These are phyloP conservation scores for Philopedon plagiatum DNA, from an alignment of 2,888 invertebrate species.

Conservation along the genomic window DNA sequence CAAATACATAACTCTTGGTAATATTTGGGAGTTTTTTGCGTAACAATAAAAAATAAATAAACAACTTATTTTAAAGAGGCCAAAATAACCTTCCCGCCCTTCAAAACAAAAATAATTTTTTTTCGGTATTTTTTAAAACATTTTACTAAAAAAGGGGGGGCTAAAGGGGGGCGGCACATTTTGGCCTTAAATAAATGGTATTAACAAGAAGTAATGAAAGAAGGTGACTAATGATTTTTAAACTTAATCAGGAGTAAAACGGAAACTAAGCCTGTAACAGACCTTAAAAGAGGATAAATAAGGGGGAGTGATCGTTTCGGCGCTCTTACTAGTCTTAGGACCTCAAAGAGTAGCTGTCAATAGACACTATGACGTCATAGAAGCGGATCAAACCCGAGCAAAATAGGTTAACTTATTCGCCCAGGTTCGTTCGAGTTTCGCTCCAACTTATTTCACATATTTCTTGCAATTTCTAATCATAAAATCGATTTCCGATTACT, in stretches of 20 bases:
- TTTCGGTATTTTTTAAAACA: neutral
- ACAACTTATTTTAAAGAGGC: constrained; percentile 3
- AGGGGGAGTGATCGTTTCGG: too few relatives aligned
- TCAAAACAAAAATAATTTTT: neutral
- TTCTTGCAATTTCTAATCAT: too few relatives aligned
- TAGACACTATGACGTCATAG: too few relatives aligned
- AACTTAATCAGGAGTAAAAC: neutral
- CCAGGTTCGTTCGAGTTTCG: too few relatives aligned
- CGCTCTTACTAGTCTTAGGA: too few relatives aligned
- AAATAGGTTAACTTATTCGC: too few relatives aligned
- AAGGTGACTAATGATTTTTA: neutral
- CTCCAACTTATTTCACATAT: too few relatives aligned
- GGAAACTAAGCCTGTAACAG: too few relatives aligned
- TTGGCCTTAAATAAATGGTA: constrained; percentile 8
- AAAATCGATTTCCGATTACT: too few relatives aligned
- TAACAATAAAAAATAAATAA: constrained; percentile 20
- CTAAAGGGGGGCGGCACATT: neutral
- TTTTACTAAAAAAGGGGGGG: neutral
- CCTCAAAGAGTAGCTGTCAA: too few relatives aligned
- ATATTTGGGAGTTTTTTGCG: constrained; percentile 11
- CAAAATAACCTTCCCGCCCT: neutral
- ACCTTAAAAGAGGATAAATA: too few relatives aligned
- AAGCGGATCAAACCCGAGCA: too few relatives aligned
- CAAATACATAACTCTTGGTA: neutral
- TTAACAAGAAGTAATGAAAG: constrained; percentile 11